A percentile compares a stretch with the other conserved stretches of the same genome.
phyloP scores from a whole-genome alignment of 2,888 invertebrate genomes.

The Hemaris fuciformis region DNA sequence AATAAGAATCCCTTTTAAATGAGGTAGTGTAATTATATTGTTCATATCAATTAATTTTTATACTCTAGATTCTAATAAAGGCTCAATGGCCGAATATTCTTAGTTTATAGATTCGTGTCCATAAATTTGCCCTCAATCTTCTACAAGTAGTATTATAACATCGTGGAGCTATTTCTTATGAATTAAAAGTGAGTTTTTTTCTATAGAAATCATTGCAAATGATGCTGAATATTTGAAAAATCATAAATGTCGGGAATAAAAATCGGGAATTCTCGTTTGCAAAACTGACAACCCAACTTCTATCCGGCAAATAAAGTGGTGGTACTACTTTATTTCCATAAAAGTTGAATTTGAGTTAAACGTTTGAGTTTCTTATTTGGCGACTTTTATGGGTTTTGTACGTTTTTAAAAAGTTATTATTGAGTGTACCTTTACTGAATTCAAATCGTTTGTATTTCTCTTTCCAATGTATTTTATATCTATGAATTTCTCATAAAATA shows the following conservation, averaged over 20 bases:
- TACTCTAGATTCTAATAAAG: neutral
- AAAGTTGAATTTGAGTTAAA: slow-evolving; percentile 11
- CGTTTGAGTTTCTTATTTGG: slow-evolving; percentile 11
- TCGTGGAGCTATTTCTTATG: too few relatives aligned
- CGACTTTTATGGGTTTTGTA: neutral
- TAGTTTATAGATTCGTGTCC: too few relatives aligned
- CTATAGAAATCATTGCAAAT: too few relatives aligned
- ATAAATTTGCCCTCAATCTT: too few relatives aligned
- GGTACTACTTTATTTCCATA: slow-evolving; percentile 8
- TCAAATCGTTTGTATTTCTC: neutral
- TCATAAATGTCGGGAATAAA: neutral
- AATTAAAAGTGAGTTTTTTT: too few relatives aligned
- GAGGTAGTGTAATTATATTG: too few relatives aligned
- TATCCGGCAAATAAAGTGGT: neutral
- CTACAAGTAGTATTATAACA: too few relatives aligned
- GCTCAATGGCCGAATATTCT: neutral
- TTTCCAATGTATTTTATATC: neutral
- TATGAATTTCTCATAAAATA: neutral
- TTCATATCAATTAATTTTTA: too few relatives aligned
- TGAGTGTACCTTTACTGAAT: slow-evolving; percentile 1
- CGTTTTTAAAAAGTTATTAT: slow-evolving; percentile 2
- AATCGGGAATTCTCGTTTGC: neutral
- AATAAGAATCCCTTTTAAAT: too few relatives aligned
- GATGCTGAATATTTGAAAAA: too few relatives aligned
- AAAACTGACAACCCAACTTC: neutral